A percentile compares a stretch with the other conserved stretches of the same genome.
These are phyloP conservation scores for Petrocephalus schoutedeni DNA, from an alignment of 2,797 vertebrate species.

Conservation along the genomic window DNA sequence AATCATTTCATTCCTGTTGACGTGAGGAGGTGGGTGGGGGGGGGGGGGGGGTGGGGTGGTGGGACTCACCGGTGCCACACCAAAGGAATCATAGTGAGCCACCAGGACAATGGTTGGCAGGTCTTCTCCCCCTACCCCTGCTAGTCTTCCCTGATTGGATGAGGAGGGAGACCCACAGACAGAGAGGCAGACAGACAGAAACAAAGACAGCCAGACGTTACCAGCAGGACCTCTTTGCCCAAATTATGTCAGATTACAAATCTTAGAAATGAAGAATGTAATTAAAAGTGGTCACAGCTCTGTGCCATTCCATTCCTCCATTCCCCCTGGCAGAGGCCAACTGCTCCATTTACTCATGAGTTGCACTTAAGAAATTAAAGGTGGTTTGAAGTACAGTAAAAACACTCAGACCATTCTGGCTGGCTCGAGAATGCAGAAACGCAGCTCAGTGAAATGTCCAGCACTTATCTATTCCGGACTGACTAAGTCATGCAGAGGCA, in stretches of 20 bases:
- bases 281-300: neutral
- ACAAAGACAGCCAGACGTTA: neutral
- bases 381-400: neutral
- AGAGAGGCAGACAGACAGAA: neutral
- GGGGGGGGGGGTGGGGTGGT: no score
- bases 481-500: neutral
- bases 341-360: neutral
- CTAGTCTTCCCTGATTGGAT: conserved; percentile 75
- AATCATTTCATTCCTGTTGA: no score
- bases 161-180: neutral
- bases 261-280: neutral
- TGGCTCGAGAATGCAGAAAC: neutral
- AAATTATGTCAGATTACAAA: neutral
- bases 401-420: neutral
- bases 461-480: neutral
- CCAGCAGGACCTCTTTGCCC: neutral
- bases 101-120: conserved; percentile 92
- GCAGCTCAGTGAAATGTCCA: neutral
- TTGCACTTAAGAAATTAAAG: neutral
- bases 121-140: conserved; percentile 89
- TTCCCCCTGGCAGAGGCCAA: neutral
- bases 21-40: neutral
- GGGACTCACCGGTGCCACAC: conserved; percentile 89
- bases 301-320: neutral
- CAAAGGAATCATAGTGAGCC: conserved; percentile 93